These are phyloP conservation scores for Galaxea fascicularis DNA, from an alignment of 92 coral and sea anemone genomes.

Conservation along the genomic window DNA sequence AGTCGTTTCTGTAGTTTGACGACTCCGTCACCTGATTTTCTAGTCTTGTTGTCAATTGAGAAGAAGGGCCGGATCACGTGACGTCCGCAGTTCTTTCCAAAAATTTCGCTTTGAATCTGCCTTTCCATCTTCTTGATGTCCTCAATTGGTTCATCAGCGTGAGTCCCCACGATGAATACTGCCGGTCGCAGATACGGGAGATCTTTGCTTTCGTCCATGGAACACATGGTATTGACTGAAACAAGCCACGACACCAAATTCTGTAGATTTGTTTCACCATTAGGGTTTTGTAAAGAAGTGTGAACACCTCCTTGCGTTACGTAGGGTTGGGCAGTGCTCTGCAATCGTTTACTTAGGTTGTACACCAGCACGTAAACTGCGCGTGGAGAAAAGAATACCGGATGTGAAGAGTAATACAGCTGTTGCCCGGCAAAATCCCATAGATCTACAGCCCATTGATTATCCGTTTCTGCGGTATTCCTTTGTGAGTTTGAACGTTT, in stretches of 20 bases:
- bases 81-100: slow-evolving; percentile 34
- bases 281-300: slow-evolving; percentile 54
- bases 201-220: background rate
- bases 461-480: background rate
- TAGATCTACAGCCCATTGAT: background rate
- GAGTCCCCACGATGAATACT: slow-evolving; percentile 69
- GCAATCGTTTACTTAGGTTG: slow-evolving; percentile 66
- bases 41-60: background rate
- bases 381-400: slow-evolving; percentile 71
- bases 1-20: slow-evolving; percentile 29
- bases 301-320: slow-evolving; percentile 17
- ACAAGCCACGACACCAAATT: background rate
- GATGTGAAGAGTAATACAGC: slow-evolving; percentile 42
- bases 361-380: slow-evolving; percentile 73
- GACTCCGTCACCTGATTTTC: slow-evolving; percentile 13
- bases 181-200: slow-evolving; percentile 54
- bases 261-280: background rate
- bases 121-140: no score
- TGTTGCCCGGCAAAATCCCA: slow-evolving; percentile 2
- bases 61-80: slow-evolving; percentile 62
- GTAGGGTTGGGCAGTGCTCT: slow-evolving; percentile 62
- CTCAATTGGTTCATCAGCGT: background rate
- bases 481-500: background rate
- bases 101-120: no score
- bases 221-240: background rate